A percentile compares a stretch with the other conserved stretches of the same genome.
Evolutionary conservation across 2,888 invertebrate species (phyloP).

Genomic region (Steinernema hermaphroditum): DNA sequence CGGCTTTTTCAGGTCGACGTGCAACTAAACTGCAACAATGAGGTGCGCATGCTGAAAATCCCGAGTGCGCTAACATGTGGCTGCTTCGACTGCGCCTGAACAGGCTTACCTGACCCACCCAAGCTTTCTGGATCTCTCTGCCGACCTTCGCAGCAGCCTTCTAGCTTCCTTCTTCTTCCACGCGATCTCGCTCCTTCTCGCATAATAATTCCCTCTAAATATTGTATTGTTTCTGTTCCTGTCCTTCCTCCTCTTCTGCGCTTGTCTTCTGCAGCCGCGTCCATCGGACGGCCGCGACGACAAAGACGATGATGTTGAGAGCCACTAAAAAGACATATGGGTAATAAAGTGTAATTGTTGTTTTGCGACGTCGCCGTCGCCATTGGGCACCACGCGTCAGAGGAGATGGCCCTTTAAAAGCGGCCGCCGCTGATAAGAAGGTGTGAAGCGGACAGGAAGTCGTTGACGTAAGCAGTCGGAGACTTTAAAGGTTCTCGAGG

Average conservation of each 20-base stretch:
- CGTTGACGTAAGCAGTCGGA: constrained; percentile 11
- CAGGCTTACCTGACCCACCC: not conserved
- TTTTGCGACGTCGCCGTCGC: not conserved
- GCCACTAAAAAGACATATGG: constrained; percentile 26
- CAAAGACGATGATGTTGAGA: not conserved
- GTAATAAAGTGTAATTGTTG: constrained; percentile 29
- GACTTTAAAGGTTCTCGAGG: constrained; percentile 29
- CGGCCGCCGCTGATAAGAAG: not conserved
- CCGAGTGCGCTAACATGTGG: constrained; percentile 56
- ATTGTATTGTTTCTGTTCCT: not conserved
- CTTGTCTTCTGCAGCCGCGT: no score
- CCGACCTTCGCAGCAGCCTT: constrained; percentile 15
- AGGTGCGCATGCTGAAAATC: constrained; percentile 47
- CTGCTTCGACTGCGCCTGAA: constrained; percentile 55
- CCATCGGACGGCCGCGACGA: not conserved
- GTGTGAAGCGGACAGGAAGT: constrained; percentile 26
- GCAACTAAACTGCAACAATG: constrained; percentile 48
- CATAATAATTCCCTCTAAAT: constrained; percentile 11
- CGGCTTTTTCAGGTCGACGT: constrained; percentile 49
- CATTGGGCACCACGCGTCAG: not conserved
- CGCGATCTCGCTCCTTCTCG: not conserved
- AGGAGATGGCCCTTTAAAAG: not conserved
- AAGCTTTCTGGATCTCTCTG: constrained; percentile 27
- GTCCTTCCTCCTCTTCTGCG: not conserved
- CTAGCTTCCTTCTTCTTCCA: not conserved